phyloP scores from a whole-genome alignment of 1,140 invertebrate genomes.

The Drosophila bocki region DNA sequence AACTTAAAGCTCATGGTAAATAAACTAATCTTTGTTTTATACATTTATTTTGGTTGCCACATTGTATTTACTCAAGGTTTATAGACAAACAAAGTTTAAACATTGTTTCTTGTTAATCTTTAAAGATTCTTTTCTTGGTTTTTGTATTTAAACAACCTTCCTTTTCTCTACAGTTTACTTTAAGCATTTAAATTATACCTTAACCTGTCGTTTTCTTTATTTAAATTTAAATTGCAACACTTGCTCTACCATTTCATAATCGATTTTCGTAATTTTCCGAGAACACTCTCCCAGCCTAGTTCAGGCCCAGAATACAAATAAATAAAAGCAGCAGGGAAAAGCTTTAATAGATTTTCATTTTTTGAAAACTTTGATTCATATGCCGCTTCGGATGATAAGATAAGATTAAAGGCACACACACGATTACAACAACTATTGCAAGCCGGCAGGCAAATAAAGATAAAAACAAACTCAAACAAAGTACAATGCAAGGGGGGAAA shows the following conservation, averaged over 20 bases:
- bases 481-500: slow-evolving; percentile 7
- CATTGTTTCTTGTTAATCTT: not conserved
- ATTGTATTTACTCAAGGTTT: not conserved
- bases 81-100: too few species aligned
- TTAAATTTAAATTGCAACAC: slow-evolving; percentile 20
- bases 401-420: slow-evolving; percentile 53
- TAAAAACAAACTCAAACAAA: slow-evolving; percentile 56
- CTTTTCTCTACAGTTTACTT: not conserved
- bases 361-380: slow-evolving; percentile 62
- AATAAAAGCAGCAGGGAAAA: slow-evolving; percentile 8
- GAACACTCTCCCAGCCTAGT: not conserved
- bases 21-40: not conserved
- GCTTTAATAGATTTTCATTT: slow-evolving; percentile 40
- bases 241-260: not conserved
- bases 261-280: not conserved
- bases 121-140: not conserved
- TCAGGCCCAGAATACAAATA: not conserved
- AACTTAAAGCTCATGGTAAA: not conserved
- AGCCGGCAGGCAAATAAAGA: slow-evolving; percentile 30
- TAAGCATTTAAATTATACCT: not conserved
- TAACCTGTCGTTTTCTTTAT: not conserved
- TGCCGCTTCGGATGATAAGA: slow-evolving; percentile 54
- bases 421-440: slow-evolving; percentile 32
- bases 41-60: not conserved
- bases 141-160: not conserved